A percentile compares a stretch with the other conserved stretches of the same genome.
Evolutionary conservation across 2,113 vertebrate genomes (phyloP).

Genomic region (Psephotus haematonotus): DNA sequence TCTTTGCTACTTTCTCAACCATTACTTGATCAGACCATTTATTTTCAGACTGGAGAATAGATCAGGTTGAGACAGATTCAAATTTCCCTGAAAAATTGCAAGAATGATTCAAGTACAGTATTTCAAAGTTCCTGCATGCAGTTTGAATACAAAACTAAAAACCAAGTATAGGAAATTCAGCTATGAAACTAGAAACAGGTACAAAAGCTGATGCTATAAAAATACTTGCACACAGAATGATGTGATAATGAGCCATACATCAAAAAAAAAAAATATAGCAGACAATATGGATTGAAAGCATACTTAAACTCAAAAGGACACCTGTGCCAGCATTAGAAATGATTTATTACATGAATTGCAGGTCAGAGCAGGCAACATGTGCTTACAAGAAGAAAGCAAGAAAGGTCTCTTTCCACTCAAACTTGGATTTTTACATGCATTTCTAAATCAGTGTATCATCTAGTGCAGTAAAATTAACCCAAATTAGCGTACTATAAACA

Average conservation of each 20-base stretch:
- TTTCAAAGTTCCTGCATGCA: background rate
- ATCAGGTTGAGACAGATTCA: constrained; percentile 23
- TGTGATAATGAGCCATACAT: constrained; percentile 55
- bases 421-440: background rate
- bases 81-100: constrained; percentile 29
- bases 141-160: constrained; percentile 12
- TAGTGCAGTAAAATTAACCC: constrained; percentile 33
- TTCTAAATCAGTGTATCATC: constrained; percentile 32
- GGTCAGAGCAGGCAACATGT: constrained; percentile 4
- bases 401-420: constrained; percentile 3
- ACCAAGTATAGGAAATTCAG: background rate
- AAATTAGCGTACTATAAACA: constrained; percentile 55
- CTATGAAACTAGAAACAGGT: constrained; percentile 20
- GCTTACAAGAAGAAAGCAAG: background rate
- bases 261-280: constrained; percentile 55
- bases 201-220: constrained; percentile 28
- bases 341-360: constrained; percentile 48
- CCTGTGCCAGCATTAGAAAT: constrained; percentile 11
- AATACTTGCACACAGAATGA: constrained; percentile 37
- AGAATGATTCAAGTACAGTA: background rate
- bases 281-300: constrained; percentile 42
- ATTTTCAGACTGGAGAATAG: constrained; percentile 41
- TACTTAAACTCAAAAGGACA: constrained; percentile 56
- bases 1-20: background rate
- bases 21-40: constrained; percentile 12